Conservation (phyloP, 2,888 invertebrate species). For the Pinctada fucata region DNA sequence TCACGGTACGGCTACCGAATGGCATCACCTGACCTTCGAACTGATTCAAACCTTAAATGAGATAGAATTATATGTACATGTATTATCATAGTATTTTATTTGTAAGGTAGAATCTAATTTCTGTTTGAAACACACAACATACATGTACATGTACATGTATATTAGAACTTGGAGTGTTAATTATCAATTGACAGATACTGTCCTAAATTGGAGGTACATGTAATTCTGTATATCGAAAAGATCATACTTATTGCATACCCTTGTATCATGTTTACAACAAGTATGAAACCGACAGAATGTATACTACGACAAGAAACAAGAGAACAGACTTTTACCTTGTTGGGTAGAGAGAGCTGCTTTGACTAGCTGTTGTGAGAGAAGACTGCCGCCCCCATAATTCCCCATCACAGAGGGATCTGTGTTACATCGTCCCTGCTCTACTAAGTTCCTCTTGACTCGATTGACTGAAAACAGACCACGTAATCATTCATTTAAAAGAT, state of each 20-base stretch:
- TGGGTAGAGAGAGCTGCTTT: slow-evolving; percentile 61
- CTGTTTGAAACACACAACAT: not conserved
- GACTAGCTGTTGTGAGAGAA: slow-evolving; percentile 66
- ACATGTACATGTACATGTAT: not conserved
- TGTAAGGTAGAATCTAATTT: no score
- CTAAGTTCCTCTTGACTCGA: slow-evolving; percentile 33
- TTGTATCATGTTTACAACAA: no score
- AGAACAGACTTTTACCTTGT: slow-evolving; percentile 34
- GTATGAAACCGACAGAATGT: no score
- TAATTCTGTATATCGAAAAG: no score
- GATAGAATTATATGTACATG: no score
- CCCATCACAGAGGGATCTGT: slow-evolving; percentile 41
- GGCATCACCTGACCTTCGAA: slow-evolving; percentile 32
- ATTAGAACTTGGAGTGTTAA: no score
- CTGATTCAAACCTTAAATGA: slow-evolving; percentile 29
- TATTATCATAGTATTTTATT: no score
- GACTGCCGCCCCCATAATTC: slow-evolving; percentile 45
- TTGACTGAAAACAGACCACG: slow-evolving; percentile 27
- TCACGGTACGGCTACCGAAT: slow-evolving; percentile 34
- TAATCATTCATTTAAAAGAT: no score
- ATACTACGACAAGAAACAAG: not conserved
- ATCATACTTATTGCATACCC: no score
- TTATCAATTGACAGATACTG: no score
- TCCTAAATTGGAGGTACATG: no score
- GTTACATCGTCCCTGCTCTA: slow-evolving; percentile 38